Evolutionary conservation across 2,888 invertebrate species (phyloP).

Genomic region (Cephus pygmeus): DNA sequence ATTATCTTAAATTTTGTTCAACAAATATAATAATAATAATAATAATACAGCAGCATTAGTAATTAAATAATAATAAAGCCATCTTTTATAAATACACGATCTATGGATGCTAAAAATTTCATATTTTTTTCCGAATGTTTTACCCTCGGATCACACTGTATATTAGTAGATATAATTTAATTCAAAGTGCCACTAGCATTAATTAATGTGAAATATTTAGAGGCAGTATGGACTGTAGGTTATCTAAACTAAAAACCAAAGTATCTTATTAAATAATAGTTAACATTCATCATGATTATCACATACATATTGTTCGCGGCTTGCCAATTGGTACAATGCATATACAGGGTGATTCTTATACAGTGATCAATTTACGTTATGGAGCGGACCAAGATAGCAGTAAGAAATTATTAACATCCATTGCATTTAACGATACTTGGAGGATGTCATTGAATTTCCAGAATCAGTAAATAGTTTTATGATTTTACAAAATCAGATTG

Average conservation of each 20-base stretch:
- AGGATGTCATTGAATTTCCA: background rate
- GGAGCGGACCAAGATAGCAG: background rate
- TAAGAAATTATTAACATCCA: background rate
- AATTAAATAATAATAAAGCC: background rate
- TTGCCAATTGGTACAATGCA: slow-evolving; percentile 12
- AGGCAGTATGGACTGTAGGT: background rate
- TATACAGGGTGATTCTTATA: background rate
- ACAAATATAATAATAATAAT: background rate
- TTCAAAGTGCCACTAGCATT: background rate
- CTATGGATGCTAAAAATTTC: background rate
- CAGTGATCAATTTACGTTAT: background rate
- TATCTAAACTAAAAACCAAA: background rate
- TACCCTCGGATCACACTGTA: background rate
- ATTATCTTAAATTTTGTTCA: background rate
- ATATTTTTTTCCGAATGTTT: background rate
- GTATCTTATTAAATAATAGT: slow-evolving; percentile 14
- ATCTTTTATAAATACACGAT: background rate
- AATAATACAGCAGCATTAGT: background rate
- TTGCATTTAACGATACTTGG: background rate
- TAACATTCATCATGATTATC: slow-evolving; percentile 23
- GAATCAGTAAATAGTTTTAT: background rate
- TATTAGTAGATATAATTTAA: background rate
- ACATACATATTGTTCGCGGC: slow-evolving; percentile 20
- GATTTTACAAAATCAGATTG: background rate
- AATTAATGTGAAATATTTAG: background rate